A percentile compares a stretch with the other conserved stretches of the same genome.
These are phyloP conservation scores for Cavia porcellus DNA, from an alignment of 2,113 vertebrate genomes.

Conservation along the genomic window DNA sequence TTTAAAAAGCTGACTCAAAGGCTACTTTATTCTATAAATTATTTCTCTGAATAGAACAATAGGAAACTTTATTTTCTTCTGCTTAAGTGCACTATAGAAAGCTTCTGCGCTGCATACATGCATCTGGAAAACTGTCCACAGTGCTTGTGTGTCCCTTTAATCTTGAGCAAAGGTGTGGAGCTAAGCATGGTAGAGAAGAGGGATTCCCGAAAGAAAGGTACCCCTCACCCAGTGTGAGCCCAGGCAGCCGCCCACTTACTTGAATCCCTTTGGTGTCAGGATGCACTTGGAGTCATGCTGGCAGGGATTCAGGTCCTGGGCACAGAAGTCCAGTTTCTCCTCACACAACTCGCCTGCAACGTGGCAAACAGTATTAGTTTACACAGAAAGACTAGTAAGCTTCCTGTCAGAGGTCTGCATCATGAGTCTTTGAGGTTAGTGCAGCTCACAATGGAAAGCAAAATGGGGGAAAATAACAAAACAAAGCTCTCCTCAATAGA, in stretches of 20 bases:
- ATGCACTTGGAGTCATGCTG: conserved; percentile 99
- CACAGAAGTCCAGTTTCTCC: conserved; percentile 98
- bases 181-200: not conserved
- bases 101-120: not conserved
- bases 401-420: not conserved
- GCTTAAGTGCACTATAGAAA: conserved; percentile 22
- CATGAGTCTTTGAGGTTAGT: not conserved
- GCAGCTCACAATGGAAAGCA: not conserved
- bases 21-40: not conserved
- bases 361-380: conserved; percentile 71
- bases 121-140: not conserved
- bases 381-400: not conserved
- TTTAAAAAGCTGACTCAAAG: not conserved
- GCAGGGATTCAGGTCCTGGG: conserved; percentile 96
- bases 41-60: conserved; percentile 37
- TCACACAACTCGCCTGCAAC: conserved; percentile 96
- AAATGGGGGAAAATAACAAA: not conserved
- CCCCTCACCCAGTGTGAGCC: fast-evolving
- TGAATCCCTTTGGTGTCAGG: conserved; percentile 94
- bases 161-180: not conserved
- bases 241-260: conserved; percentile 88
- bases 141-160: not conserved
- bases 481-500: not conserved
- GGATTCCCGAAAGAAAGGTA: not conserved
- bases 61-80: conserved; percentile 37